Conservation (phyloP, 2,797 vertebrate species). For the Tamandua tetradactyla region DNA sequence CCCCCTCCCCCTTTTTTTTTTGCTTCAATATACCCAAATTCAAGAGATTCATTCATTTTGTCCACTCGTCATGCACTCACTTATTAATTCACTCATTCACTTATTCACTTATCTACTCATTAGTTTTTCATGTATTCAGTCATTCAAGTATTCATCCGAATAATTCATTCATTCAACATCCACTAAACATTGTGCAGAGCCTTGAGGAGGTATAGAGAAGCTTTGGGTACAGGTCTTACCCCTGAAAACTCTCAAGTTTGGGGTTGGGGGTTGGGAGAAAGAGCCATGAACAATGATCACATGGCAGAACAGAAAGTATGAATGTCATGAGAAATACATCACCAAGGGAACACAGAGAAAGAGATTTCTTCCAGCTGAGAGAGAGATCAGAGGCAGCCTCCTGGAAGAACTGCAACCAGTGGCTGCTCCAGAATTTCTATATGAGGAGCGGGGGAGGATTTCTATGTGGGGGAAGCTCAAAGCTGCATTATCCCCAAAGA, state of each 20-base stretch:
- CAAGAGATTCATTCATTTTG: not conserved
- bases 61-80: not conserved
- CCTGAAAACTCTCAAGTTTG: not conserved
- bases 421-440: not conserved
- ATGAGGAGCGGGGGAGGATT: no score
- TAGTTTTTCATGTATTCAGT: not conserved
- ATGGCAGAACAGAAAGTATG: not conserved
- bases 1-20: not conserved
- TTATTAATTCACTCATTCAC: not conserved
- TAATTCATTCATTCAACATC: not conserved
- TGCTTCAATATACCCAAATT: rapidly evolving
- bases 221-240: not conserved
- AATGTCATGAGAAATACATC: not conserved
- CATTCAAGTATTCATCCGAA: not conserved
- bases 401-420: not conserved
- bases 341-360: not conserved
- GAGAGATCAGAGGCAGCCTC: not conserved
- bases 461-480: not conserved
- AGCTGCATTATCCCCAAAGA: not conserved
- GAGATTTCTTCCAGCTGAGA: not conserved
- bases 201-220: not conserved
- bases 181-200: not conserved
- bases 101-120: not conserved
- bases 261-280: not conserved
- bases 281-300: not conserved